Conservation (phyloP, 2,888 invertebrate species). For the Synergus laeviventris region DNA sequence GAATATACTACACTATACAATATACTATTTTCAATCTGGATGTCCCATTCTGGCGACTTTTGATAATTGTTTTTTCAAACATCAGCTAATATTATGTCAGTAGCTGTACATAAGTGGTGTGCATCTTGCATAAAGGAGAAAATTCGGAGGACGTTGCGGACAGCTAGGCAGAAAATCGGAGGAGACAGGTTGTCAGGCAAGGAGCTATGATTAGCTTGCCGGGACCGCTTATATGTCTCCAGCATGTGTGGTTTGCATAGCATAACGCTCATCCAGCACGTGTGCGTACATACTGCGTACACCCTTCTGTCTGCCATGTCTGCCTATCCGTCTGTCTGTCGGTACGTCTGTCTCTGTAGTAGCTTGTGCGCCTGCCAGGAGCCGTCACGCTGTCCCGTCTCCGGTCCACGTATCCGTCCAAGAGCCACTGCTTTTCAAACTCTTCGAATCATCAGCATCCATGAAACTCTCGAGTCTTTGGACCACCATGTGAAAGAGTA, state of each 20-base stretch:
- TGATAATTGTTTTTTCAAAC: too few relatives aligned
- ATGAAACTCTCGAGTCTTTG: background rate
- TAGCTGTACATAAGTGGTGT: constrained; percentile 27
- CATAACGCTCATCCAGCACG: constrained; percentile 64
- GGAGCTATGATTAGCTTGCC: constrained; percentile 73
- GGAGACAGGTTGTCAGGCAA: constrained; percentile 76
- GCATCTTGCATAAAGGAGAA: constrained; percentile 31
- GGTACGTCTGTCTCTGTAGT: constrained; percentile 58
- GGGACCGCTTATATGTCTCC: constrained; percentile 57
- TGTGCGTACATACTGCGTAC: constrained; percentile 55
- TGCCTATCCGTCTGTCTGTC: constrained; percentile 57
- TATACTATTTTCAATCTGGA: too few relatives aligned
- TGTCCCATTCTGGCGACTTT: too few relatives aligned
- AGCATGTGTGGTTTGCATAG: constrained; percentile 63
- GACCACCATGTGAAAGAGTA: constrained; percentile 30
- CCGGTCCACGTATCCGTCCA: constrained; percentile 52
- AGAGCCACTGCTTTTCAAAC: background rate
- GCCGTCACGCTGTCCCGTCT: constrained; percentile 75
- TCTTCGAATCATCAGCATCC: background rate
- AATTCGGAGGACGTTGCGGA: constrained; percentile 54
- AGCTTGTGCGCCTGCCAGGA: constrained; percentile 72
- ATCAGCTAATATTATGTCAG: constrained; percentile 23
- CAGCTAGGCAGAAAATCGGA: constrained; percentile 74
- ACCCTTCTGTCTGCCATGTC: constrained; percentile 49
- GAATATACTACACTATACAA: too few relatives aligned